Conservation (phyloP, 35 echinoderm and acorn worm genomes). For the Holothuria glaberrima region DNA sequence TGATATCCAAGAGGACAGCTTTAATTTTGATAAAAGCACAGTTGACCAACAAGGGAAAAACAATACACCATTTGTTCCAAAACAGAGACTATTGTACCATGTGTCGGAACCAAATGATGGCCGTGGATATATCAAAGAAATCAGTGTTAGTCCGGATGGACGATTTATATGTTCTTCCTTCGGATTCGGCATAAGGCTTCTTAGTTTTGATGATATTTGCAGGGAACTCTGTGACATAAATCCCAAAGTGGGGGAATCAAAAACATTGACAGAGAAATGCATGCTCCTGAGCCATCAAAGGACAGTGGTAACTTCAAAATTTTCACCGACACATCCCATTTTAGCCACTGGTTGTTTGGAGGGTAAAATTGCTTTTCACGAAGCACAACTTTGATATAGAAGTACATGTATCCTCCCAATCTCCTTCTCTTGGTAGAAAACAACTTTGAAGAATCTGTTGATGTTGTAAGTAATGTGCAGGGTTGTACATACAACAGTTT, state of each 20-base stretch:
- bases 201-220: conserved; percentile 68
- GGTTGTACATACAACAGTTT: no score
- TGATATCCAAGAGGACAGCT: conserved; percentile 74
- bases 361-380: conserved; percentile 83
- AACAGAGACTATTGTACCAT: conserved; percentile 79
- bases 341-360: conserved; percentile 84
- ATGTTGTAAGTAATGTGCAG: no score
- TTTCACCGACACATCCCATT: conserved; percentile 86
- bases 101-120: conserved; percentile 88
- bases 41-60: not conserved
- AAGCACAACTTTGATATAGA: conserved; percentile 59
- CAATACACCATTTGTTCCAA: conserved; percentile 53
- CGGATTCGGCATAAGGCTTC: conserved; percentile 77
- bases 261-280: conserved; percentile 68
- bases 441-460: no score
- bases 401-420: no score
- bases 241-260: conserved; percentile 4
- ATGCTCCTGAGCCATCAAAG: conserved; percentile 67
- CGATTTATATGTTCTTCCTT: conserved; percentile 89
- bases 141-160: conserved; percentile 94
- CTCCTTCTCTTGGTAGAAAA: no score
- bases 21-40: conserved; percentile 1
- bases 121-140: conserved; percentile 95
- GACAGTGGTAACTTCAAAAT: conserved; percentile 90
- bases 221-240: conserved; percentile 93